phyloP scores from a whole-genome alignment of 1,140 invertebrate genomes.

The Plutomurus gul region DNA sequence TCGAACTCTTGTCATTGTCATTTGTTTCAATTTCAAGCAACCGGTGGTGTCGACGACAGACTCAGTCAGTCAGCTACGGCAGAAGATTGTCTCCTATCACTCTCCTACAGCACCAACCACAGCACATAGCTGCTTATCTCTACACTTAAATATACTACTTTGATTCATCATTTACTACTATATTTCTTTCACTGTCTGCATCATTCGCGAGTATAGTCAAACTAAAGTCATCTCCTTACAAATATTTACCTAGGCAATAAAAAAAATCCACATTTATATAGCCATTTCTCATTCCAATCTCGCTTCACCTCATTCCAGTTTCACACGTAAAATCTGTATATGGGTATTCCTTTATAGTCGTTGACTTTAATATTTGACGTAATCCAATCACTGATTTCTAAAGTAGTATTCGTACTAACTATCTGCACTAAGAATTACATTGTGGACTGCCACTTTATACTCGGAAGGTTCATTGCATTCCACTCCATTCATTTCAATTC shows the following conservation, averaged over 20 bases:
- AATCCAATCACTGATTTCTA: background rate
- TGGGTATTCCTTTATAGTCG: no score
- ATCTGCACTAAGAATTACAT: no score
- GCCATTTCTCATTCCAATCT: background rate
- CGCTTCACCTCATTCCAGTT: background rate
- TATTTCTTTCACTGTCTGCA: background rate
- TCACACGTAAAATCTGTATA: no score
- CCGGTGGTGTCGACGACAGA: background rate
- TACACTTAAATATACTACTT: background rate
- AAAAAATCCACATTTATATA: background rate
- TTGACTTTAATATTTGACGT: background rate
- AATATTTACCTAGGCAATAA: background rate
- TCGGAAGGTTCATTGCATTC: no score
- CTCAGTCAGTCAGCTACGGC: background rate
- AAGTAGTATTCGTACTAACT: background rate
- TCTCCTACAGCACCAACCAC: background rate
- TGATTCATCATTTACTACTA: background rate
- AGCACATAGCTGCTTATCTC: constrained; percentile 1
- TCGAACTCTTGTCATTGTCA: background rate
- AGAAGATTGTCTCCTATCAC: background rate
- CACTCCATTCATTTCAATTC: constrained; percentile 14
- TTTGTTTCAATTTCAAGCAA: constrained; percentile 14
- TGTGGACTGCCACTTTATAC: no score
- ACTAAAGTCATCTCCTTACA: background rate
- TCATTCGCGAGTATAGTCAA: background rate